Evolutionary conservation across 2,113 vertebrate genomes (phyloP), one percentile per base, ranked within the genome.

Genomic region (Macheiramphus alcinus): DNA sequence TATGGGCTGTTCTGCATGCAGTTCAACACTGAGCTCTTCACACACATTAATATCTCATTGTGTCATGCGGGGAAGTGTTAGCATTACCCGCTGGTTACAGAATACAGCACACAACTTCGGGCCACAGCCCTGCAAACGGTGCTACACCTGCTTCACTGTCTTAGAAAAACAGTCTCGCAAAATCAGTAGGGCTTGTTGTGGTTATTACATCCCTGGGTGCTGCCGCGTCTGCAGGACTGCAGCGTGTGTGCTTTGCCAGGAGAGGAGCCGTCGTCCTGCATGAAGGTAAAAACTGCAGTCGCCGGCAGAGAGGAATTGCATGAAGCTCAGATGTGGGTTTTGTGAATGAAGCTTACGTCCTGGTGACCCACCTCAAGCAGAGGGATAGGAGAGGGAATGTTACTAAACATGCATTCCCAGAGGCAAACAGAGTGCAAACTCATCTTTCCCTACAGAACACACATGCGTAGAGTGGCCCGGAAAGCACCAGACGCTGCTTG

Each of bases 401-500:
- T 88, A 23, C 74, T 75, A 63, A 88, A 94, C 50, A 29, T 13
- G 32, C 72, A 32, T 88, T 96, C 94, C 65, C 74, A 83, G 87
- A 70, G 70, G 75, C 87, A 65, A 55, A 18, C 21, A 16, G 89
- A 93, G 74, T 71, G 94, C 86, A 85, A 85, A 73, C 86, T 89
- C 70, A 38, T 87, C 26, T 31, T 56, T 85, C 85, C 73, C 66
- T 65, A 19, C 73, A 36, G 84, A 87, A 48, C 20, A 62, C 87
- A 94, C 80, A 73, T 88, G 87, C 78, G 23, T 73, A 73, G 74
- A 96, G 79, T 8, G 27, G 85, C 74, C 82, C 1, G 3, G 81
- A 88, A 94, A 94, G 95, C 89, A 95, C 84, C 91, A 93, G 94
- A 91, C 63, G 67, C 65, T 90, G 50, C 94, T 93, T 73, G 94